Conservation (phyloP, 1,140 invertebrate genomes). For the Aphidius ervi region DNA sequence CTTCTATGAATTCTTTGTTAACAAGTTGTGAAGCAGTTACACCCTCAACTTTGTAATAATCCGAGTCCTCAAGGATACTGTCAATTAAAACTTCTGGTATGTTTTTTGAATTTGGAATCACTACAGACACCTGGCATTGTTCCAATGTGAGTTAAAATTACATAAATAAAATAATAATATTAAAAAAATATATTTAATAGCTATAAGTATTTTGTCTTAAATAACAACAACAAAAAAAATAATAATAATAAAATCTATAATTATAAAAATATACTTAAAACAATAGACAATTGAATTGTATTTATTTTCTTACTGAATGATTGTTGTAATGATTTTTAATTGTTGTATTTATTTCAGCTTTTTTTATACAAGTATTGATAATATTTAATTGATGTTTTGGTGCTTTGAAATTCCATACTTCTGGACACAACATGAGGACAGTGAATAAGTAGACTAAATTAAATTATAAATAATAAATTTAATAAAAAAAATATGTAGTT, state of each 20-base stretch:
- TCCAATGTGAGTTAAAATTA: slow-evolving; percentile 32
- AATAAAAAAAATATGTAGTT: no score
- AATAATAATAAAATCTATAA: slow-evolving; percentile 25
- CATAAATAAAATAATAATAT: slow-evolving; percentile 36
- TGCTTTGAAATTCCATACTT: slow-evolving; percentile 54
- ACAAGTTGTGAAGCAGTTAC: slow-evolving; percentile 49
- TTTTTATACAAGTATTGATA: no score
- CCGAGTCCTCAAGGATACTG: slow-evolving; percentile 48
- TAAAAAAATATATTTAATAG: slow-evolving; percentile 8
- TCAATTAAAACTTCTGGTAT: slow-evolving; percentile 44
- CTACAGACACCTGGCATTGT: slow-evolving; percentile 52
- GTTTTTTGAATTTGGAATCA: slow-evolving; percentile 51
- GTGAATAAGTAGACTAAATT: neutral
- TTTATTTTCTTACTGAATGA: slow-evolving; percentile 17
- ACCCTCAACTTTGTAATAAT: slow-evolving; percentile 55
- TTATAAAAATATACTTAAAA: slow-evolving; percentile 1
- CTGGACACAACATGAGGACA: slow-evolving; percentile 54
- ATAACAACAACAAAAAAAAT: slow-evolving; percentile 19
- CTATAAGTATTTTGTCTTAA: neutral
- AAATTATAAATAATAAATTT: neutral
- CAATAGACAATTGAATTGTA: slow-evolving; percentile 1
- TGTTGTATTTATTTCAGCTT: slow-evolving; percentile 14
- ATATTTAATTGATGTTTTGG: slow-evolving; percentile 41
- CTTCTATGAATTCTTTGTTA: slow-evolving; percentile 54
- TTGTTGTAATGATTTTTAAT: slow-evolving; percentile 23